Conservation (phyloP, 1,140 invertebrate species). For the Euura lappo region DNA sequence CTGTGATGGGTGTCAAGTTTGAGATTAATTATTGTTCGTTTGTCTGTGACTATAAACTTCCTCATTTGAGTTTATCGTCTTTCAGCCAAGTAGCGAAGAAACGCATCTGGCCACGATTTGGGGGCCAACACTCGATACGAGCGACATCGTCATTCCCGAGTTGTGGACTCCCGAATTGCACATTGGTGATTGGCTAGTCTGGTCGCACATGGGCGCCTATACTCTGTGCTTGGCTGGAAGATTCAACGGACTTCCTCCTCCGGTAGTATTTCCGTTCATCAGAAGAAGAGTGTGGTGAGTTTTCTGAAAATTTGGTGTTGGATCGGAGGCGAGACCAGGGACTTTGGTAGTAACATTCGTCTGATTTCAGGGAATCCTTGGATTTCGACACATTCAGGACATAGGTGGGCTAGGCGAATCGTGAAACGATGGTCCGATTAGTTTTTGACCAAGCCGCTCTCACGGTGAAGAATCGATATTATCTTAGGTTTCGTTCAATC, state of each 20-base stretch:
- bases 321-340: too few species aligned
- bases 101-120: constrained; percentile 60
- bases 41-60: too few species aligned
- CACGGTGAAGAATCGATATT: too few species aligned
- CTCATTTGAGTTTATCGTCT: not conserved
- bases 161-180: constrained; percentile 59
- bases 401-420: too few species aligned
- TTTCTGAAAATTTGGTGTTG: not conserved
- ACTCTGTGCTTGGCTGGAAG: constrained; percentile 60
- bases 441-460: too few species aligned
- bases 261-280: constrained; percentile 54
- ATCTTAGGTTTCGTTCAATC: too few species aligned
- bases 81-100: constrained; percentile 28
- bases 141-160: constrained; percentile 65
- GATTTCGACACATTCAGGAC: too few species aligned
- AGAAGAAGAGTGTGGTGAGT: constrained; percentile 39
- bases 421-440: too few species aligned
- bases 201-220: constrained; percentile 69
- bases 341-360: too few species aligned
- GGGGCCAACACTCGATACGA: constrained; percentile 73
- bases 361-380: too few species aligned
- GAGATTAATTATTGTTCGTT: too few species aligned
- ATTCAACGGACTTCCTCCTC: constrained; percentile 66
- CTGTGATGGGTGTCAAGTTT: too few species aligned
- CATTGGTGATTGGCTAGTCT: constrained; percentile 66